Base-by-base conservation (phyloP, 2,888 invertebrate species). In the Urechis unicinctus region DNA sequence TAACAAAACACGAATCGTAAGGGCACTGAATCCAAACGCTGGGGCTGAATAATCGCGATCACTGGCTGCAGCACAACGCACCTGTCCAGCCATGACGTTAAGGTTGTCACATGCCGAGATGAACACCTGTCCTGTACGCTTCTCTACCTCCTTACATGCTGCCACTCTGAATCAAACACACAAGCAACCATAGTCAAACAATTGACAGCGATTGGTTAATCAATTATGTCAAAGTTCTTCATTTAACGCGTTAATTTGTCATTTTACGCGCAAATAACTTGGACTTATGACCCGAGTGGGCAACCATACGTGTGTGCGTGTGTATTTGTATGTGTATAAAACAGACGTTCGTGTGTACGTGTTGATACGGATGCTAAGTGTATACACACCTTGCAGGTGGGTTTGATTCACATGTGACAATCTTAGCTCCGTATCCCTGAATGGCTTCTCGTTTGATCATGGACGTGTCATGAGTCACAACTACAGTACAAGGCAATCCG, bases 41-140 rank as follows among this genome's bases (percentile, higher is more conserved):
- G n/a, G n/a, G n/a, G n/a, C n/a, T n/a, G n/a, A n/a, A n/a, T n/a
- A n/a, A n/a, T n/a, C n/a, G n/a, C n/a, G n/a, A n/a, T n/a, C n/a
- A n/a, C n/a, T n/a, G n/a, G n/a, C n/a, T n/a, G n/a, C n/a, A n/a
- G n/a, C n/a, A n/a, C n/a, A n/a, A 46, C 30, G 41, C 58, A 75
- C 78, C 72, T 79, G 80, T n/a, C 81, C 81, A 53, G 78, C 77
- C 44, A 81, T 79, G n/a, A 79, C 78, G 58, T 77, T 70, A 48
- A 65, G 65, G 58, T 78, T 70, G 61, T 80, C 80, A 67, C 68
- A 79, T 1, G 81, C 79, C 41, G 77, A 75, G 17, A 81, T 71
- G 28, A 77, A 66, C 3, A 62, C 64, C 28, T 65, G 65, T 0
- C 69, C 71, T 48, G 66, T 69, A 44, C 78, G 72, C 49, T 63